phyloP scores from a whole-genome alignment of 2,888 invertebrate genomes.

The Epinotia brunnichana region DNA sequence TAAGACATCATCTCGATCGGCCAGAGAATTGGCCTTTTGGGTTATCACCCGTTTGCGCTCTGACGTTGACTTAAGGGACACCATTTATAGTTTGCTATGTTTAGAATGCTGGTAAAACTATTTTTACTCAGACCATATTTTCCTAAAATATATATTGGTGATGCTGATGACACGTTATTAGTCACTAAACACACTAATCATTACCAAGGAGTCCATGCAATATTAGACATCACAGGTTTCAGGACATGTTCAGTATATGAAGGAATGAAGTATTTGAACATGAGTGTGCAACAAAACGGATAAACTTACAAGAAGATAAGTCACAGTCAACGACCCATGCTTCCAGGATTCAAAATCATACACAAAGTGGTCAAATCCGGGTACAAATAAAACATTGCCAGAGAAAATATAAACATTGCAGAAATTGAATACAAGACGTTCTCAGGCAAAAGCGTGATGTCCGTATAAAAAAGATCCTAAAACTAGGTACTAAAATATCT shows the following conservation, averaged over 20 bases:
- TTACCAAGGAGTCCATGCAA: not conserved
- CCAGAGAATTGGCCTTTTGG: no score
- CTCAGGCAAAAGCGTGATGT: conserved; percentile 17
- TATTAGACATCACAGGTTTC: not conserved
- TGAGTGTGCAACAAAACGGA: not conserved
- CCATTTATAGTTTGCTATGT: no score
- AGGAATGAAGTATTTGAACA: not conserved
- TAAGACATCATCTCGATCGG: no score
- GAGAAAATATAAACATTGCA: not conserved
- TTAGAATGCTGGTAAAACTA: no score
- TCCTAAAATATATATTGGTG: no score
- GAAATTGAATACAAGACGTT: conserved; percentile 2
- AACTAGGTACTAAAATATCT: not conserved
- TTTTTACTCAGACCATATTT: no score
- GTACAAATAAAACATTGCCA: conserved; percentile 1
- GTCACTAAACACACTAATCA: not conserved
- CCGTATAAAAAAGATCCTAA: not conserved
- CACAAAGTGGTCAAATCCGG: conserved; percentile 4
- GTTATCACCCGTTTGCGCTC: no score
- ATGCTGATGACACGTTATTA: not conserved
- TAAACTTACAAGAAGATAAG: not conserved
- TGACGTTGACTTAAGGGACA: no score
- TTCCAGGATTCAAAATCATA: not conserved
- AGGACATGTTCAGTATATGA: not conserved
- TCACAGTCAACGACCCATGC: conserved; percentile 5